A percentile compares a stretch with the other conserved stretches of the same genome.
Conservation (phyloP, 2,113 vertebrate genomes). For the Ursus arctos region DNA sequence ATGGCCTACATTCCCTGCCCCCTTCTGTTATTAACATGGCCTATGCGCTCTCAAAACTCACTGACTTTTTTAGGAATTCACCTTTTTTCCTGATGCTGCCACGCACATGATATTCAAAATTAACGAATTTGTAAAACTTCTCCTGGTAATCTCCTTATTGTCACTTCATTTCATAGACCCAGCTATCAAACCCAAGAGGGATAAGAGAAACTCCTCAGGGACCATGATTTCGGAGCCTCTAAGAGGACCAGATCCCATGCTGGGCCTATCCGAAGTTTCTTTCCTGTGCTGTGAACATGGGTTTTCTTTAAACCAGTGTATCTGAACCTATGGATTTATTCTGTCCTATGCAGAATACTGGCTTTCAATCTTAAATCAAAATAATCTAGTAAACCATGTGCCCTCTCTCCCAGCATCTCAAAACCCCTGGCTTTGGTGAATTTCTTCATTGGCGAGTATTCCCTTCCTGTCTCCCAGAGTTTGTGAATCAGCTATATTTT, state of each 20-base stretch:
- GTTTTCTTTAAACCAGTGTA: background rate
- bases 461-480: background rate
- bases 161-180: background rate
- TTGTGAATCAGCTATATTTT: background rate
- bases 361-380: background rate
- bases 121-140: background rate
- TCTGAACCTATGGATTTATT: background rate
- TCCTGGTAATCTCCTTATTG: background rate
- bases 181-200: background rate
- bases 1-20: too few species aligned
- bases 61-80: background rate
- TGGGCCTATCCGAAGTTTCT: background rate
- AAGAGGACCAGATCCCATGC: background rate
- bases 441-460: background rate
- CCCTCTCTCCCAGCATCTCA: background rate
- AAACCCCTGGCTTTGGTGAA: background rate
- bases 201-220: background rate
- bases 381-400: background rate
- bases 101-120: background rate
- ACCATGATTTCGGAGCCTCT: background rate
- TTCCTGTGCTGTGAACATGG: background rate
- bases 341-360: background rate
- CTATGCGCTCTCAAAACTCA: background rate
- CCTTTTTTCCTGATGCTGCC: background rate
- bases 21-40: background rate